A percentile compares a stretch with the other conserved stretches of the same genome.
Evolutionary conservation across 2,797 vertebrate species (phyloP).

Genomic region (Poecilia picta): DNA sequence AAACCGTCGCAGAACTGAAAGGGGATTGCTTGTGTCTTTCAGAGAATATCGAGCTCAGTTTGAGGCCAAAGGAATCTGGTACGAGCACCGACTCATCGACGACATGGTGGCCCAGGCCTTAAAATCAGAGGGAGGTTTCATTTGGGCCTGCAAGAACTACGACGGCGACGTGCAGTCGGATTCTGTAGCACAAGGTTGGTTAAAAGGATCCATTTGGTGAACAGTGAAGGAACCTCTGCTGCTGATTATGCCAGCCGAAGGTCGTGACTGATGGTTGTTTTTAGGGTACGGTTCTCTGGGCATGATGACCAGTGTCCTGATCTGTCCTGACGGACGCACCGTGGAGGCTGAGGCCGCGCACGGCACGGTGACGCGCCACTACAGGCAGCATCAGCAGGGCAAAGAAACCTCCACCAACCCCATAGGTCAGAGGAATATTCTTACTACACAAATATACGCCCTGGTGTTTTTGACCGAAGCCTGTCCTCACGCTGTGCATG

Average conservation of each 20-base stretch:
- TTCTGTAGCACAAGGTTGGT: constrained; percentile 94
- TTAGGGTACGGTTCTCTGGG: constrained; percentile 98
- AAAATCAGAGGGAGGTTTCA: constrained; percentile 98
- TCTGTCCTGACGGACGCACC: constrained; percentile 96
- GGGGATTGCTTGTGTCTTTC: constrained; percentile 17
- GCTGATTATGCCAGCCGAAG: neutral
- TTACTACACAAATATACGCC: neutral
- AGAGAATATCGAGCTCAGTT: constrained; percentile 92
- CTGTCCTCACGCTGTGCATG: neutral
- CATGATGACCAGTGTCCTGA: constrained; percentile 97
- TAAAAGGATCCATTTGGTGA: neutral
- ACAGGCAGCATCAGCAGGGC: constrained; percentile 94
- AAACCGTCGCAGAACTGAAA: neutral
- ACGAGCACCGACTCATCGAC: constrained; percentile 97
- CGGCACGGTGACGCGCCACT: constrained; percentile 96
- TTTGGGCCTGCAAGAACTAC: constrained; percentile 99
- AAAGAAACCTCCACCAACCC: constrained; percentile 99
- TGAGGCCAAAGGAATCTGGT: constrained; percentile 94
- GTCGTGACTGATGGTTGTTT: constrained; percentile 6
- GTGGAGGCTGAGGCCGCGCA: constrained; percentile 98
- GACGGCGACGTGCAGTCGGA: constrained; percentile 98
- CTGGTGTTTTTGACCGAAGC: neutral
- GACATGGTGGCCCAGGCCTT: constrained; percentile 99
- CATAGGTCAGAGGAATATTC: constrained; percentile 84
- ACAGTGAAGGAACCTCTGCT: neutral